Percentiles rank a stretch among this genome's conserved stretches.
Evolutionary conservation across 2,113 vertebrate genomes (phyloP).

Genomic region (Galbula dea): DNA sequence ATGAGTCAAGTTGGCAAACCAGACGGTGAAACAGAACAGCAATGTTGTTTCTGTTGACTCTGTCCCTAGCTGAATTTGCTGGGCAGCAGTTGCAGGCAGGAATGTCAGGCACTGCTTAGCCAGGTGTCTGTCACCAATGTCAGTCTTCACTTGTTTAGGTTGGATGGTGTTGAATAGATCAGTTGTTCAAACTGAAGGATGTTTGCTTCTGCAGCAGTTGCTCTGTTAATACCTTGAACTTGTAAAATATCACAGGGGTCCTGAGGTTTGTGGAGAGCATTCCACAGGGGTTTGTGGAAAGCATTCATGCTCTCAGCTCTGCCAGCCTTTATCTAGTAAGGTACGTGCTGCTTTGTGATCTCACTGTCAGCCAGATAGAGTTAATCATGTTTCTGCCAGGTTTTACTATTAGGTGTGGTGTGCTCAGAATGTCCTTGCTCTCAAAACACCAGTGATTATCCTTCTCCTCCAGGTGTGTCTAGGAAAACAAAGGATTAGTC

Average conservation of each 20-base stretch:
- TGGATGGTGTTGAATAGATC: background rate
- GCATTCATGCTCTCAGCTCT: background rate
- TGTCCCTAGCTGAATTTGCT: background rate
- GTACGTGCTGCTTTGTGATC: background rate
- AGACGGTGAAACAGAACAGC: background rate
- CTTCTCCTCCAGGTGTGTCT: conserved; percentile 7
- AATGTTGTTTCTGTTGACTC: conserved; percentile 1
- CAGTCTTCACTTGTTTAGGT: background rate
- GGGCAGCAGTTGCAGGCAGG: background rate
- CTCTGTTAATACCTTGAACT: background rate
- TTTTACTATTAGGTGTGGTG: background rate
- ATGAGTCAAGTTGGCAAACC: background rate
- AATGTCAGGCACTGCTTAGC: background rate
- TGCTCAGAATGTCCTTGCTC: background rate
- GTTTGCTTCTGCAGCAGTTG: background rate
- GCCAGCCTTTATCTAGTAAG: background rate
- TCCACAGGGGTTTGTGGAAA: background rate
- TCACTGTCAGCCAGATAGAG: background rate
- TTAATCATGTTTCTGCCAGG: background rate
- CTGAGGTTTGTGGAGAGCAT: background rate
- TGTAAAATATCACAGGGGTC: background rate
- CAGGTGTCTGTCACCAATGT: background rate
- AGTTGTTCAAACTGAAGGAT: background rate
- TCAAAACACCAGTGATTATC: background rate
- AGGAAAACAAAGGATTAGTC: background rate